Base-by-base conservation (phyloP, 2,113 vertebrate species). In the Solenodon paradoxus region DNA sequence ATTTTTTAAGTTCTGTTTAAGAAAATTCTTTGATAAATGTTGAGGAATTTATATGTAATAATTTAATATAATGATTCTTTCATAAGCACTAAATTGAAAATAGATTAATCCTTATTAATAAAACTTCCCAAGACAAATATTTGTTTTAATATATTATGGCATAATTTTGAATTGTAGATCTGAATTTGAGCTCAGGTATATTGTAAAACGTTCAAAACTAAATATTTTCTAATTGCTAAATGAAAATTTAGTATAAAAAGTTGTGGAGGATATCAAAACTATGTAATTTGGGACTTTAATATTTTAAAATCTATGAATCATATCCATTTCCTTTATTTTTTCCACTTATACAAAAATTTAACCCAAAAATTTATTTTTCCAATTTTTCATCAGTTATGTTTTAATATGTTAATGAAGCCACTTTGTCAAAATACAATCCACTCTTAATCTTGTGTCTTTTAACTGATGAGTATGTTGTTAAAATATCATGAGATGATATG, bases 61-160 rank as follows among this genome's bases (percentile, higher is more conserved):
- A 86, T 66, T 88, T 17, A 92, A 26, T 77, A 7, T 47, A 81
- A 38, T 75, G 28, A 86, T 81, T 68, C 78, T 30, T n/a, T 63
- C 12, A 24, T 49, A 68, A 71, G 9, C 45, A 20, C 5, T 40
- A 51, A 11, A 4, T 45, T 77, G 45, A 92, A 74, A 94, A 75
- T 47, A 57, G 20, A 59, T 4, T 3, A 11, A 64, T 77, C 22
- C 2, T 59, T 42, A 59, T 72, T 40, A 86, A 59, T 61, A 72
- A 66, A 59, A 19, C 19, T 53, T 69, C 13, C 22, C 9, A 47
- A 72, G 5, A 53, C 12, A 20, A 51, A 81, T 66, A 45, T 95
- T 66, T 91, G 22, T 71, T 94, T 94, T 90, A 71, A 40, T 47
- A 78, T 61, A 71, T 80, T 72, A 61, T 72, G 49, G 68, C 42